A percentile compares a stretch with the other conserved stretches of the same genome.
Conservation (phyloP, 1,140 invertebrate species). For the Liolophura sinensis region DNA sequence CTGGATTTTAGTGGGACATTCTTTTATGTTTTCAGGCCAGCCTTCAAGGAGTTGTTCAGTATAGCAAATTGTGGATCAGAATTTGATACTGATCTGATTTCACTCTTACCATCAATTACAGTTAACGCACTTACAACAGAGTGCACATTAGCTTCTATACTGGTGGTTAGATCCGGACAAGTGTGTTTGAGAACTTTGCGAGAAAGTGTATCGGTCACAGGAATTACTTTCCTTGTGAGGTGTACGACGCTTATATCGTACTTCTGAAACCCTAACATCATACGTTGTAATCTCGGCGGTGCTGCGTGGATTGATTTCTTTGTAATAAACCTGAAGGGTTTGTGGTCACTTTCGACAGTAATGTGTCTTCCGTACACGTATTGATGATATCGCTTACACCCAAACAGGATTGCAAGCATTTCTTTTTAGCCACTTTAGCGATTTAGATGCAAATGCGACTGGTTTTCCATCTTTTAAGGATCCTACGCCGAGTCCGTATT, state of each 20-base stretch:
- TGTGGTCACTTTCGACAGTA: conserved; percentile 46
- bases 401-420: conserved; percentile 61
- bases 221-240: conserved; percentile 19
- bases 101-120: background rate
- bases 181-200: background rate
- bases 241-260: conserved; percentile 29
- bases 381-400: conserved; percentile 60
- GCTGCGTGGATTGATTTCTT: conserved; percentile 26
- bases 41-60: background rate
- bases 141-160: background rate
- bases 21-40: background rate
- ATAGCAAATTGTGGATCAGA: background rate
- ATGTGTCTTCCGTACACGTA: conserved; percentile 57
- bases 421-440: conserved; percentile 62
- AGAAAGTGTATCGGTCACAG: conserved; percentile 18
- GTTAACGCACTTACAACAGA: background rate
- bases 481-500: conserved; percentile 22
- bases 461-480: conserved; percentile 27
- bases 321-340: conserved; percentile 40
- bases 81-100: background rate
- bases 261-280: conserved; percentile 31
- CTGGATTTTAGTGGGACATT: background rate
- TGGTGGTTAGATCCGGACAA: background rate
- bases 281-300: conserved; percentile 34
- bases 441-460: conserved; percentile 25